phyloP scores from a whole-genome alignment of 2,797 vertebrate genomes.

The Percopsis omiscomaycus region DNA sequence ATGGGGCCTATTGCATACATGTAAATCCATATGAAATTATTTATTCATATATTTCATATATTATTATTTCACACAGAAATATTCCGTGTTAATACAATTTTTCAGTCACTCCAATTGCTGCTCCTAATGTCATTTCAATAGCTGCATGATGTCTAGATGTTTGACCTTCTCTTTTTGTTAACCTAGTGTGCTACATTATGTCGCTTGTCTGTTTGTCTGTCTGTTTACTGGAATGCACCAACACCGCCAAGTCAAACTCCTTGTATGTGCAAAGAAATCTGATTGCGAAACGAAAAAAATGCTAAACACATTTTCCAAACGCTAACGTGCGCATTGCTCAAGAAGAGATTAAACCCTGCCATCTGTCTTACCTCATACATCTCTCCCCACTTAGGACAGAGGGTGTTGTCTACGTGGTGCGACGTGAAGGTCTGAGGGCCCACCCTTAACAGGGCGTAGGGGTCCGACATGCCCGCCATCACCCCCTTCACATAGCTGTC shows the following conservation, averaged over 20 bases:
- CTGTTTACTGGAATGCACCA: too few relatives aligned
- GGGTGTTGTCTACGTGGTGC: conserved; percentile 82
- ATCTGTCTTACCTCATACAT: conserved; percentile 85
- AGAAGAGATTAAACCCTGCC: neutral
- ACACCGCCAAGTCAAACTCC: too few relatives aligned
- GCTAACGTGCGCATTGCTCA: neutral
- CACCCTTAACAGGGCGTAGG: conserved; percentile 86
- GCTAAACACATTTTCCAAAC: neutral
- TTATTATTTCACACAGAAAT: too few relatives aligned
- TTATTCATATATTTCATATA: too few relatives aligned
- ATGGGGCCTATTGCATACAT: neutral
- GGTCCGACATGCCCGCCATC: conserved; percentile 90
- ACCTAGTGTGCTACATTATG: too few relatives aligned
- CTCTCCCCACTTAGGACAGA: conserved; percentile 88
- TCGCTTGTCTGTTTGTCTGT: too few relatives aligned
- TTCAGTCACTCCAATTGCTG: too few relatives aligned
- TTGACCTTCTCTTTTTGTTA: too few relatives aligned
- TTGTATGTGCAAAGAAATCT: neutral
- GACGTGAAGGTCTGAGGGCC: conserved; percentile 91
- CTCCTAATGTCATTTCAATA: too few relatives aligned
- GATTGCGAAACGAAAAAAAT: neutral
- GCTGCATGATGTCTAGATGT: too few relatives aligned
- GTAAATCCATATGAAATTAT: neutral
- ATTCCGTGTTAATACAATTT: too few relatives aligned
- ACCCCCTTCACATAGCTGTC: conserved; percentile 89